Percentiles rank a stretch among this genome's conserved stretches.
These are phyloP conservation scores for Cryptoblepharus egeriae DNA, from an alignment of 2,797 vertebrate species.

Conservation along the genomic window DNA sequence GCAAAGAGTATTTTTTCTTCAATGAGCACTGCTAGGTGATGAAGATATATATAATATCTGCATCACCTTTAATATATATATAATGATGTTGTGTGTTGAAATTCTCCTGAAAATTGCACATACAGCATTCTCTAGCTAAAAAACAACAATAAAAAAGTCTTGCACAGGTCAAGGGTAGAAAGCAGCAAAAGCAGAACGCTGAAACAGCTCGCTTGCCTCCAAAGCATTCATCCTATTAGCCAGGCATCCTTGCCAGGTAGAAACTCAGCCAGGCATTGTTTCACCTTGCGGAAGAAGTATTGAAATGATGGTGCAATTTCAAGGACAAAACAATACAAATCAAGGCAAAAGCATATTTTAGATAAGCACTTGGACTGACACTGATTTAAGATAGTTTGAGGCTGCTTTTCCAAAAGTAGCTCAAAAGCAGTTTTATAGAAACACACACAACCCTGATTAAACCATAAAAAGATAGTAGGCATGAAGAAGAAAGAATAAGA, in stretches of 20 bases:
- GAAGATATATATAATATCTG: no score
- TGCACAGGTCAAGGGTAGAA: constrained; percentile 21
- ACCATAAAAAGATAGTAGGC: no score
- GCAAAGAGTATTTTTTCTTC: constrained; percentile 15
- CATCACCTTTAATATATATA: neutral
- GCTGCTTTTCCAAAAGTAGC: neutral
- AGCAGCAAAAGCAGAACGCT: constrained; percentile 35
- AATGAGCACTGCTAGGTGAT: constrained; percentile 7
- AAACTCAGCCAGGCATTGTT: constrained; percentile 27
- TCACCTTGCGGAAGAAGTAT: constrained; percentile 13
- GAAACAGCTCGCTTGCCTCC: neutral
- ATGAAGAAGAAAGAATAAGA: neutral
- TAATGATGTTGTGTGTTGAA: neutral
- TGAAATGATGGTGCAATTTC: neutral
- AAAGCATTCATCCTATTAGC: constrained; percentile 32
- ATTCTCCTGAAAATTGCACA: constrained; percentile 32
- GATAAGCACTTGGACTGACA: constrained; percentile 16
- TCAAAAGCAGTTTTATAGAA: neutral
- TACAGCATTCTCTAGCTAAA: constrained; percentile 18
- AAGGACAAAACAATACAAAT: constrained; percentile 40
- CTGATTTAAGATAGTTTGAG: neutral
- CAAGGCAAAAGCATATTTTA: constrained; percentile 31
- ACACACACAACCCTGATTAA: neutral
- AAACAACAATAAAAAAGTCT: neutral
- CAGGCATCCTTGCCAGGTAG: constrained; percentile 32